A percentile compares a stretch with the other conserved stretches of the same genome.
These are phyloP conservation scores for Macrophya annulata DNA, from an alignment of 2,888 invertebrate species.

Conservation along the genomic window DNA sequence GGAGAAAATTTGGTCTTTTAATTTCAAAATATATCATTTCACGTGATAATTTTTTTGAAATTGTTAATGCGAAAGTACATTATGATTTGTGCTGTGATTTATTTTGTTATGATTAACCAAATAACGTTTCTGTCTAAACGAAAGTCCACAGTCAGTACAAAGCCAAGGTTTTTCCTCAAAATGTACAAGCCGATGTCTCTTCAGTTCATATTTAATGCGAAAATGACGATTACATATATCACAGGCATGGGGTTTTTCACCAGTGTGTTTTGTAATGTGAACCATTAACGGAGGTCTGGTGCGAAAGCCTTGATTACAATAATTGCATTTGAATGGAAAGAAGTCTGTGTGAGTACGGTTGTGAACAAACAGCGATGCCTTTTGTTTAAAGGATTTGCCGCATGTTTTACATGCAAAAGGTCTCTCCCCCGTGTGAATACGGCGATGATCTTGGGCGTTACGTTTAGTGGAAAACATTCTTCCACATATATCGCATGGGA, in stretches of 20 bases:
- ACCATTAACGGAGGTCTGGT: slow-evolving; percentile 82
- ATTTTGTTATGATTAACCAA: slow-evolving; percentile 80
- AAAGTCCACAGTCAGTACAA: slow-evolving; percentile 78
- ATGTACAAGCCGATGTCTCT: slow-evolving; percentile 81
- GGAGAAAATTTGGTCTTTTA: not conserved
- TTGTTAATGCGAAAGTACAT: slow-evolving; percentile 1
- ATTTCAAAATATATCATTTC: not conserved
- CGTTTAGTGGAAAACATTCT: slow-evolving; percentile 84
- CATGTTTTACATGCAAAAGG: slow-evolving; percentile 83
- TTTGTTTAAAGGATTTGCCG: slow-evolving; percentile 85
- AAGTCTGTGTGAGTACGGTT: slow-evolving; percentile 82
- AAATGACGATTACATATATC: slow-evolving; percentile 82
- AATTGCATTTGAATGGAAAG: slow-evolving; percentile 83
- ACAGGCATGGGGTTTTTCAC: slow-evolving; percentile 84
- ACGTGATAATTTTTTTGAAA: not conserved
- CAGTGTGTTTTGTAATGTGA: slow-evolving; percentile 84
- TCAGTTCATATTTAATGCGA: slow-evolving; percentile 83
- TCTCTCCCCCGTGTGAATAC: slow-evolving; percentile 84
- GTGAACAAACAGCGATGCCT: slow-evolving; percentile 85
- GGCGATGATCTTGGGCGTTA: slow-evolving; percentile 83
- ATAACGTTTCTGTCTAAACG: slow-evolving; percentile 81
- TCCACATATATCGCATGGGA: slow-evolving; percentile 82
- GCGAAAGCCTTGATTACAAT: slow-evolving; percentile 84
- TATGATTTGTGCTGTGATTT: slow-evolving; percentile 73
- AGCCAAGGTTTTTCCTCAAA: slow-evolving; percentile 81